Conservation (phyloP, 1,140 invertebrate genomes). For the Zelostemma sp. region DNA sequence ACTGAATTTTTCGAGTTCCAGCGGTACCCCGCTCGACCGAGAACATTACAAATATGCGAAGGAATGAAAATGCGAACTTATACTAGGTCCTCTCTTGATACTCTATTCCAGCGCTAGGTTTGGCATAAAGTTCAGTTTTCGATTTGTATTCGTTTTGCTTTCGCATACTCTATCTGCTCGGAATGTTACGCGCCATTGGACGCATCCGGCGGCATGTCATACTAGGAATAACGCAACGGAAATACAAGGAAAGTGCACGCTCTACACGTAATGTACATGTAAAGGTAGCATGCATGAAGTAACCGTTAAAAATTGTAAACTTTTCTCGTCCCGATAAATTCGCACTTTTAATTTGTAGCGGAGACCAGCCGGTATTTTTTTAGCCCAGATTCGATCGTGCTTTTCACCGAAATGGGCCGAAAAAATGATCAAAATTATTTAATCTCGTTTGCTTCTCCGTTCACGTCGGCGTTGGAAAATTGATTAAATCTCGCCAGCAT, state of each 20-base stretch:
- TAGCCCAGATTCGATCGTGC: too few species aligned
- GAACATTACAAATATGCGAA: conserved; percentile 19
- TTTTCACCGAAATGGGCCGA: too few species aligned
- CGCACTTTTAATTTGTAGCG: not conserved
- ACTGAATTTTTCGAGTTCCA: conserved; percentile 36
- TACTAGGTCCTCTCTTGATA: conserved; percentile 40
- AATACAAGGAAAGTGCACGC: conserved; percentile 18
- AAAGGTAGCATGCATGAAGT: not conserved
- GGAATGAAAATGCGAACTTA: conserved; percentile 24
- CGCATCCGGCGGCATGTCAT: conserved; percentile 45
- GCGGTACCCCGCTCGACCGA: conserved; percentile 21
- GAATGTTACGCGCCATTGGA: conserved; percentile 49
- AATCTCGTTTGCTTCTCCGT: too few species aligned
- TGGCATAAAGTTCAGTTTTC: conserved; percentile 41
- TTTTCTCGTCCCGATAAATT: not conserved
- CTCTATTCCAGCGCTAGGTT: conserved; percentile 36
- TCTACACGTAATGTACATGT: conserved; percentile 2
- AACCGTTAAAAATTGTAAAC: not conserved
- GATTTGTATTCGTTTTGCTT: conserved; percentile 48
- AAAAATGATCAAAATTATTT: too few species aligned
- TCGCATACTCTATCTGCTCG: conserved; percentile 42
- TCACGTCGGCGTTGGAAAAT: too few species aligned
- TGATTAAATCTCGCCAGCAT: too few species aligned
- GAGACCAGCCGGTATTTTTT: too few species aligned
- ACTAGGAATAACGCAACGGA: conserved; percentile 30